phyloP scores from a whole-genome alignment of 2,888 invertebrate species.

The Thalpophila matura region DNA sequence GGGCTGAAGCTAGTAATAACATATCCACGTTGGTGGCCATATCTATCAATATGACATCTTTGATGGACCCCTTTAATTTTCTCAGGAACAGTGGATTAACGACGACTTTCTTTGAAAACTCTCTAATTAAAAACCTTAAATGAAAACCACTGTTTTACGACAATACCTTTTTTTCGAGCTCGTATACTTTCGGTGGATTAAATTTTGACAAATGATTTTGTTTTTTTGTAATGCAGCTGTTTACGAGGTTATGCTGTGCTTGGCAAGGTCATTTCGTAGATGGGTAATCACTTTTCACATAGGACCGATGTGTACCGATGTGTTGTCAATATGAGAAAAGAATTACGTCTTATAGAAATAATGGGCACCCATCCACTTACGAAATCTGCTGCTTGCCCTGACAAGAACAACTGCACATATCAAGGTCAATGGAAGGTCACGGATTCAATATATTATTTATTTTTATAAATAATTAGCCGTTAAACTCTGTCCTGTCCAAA shows the following conservation, averaged over 20 bases:
- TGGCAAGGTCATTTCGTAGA: background rate
- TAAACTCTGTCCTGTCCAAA: too few species aligned
- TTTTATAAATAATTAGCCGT: too few species aligned
- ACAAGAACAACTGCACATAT: too few species aligned
- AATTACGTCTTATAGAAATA: too few species aligned
- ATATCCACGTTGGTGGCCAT: background rate
- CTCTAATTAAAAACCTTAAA: conserved; percentile 86
- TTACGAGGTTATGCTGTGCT: background rate
- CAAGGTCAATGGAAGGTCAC: too few species aligned
- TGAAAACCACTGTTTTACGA: conserved; percentile 78
- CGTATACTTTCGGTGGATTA: conserved; percentile 39
- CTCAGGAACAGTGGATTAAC: conserved; percentile 82
- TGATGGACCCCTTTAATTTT: conserved; percentile 76
- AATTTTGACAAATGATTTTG: conserved; percentile 50
- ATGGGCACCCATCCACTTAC: too few species aligned
- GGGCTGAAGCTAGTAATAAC: too few species aligned
- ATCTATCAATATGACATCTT: conserved; percentile 51
- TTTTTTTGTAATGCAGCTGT: conserved; percentile 22
- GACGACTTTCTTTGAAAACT: conserved; percentile 72
- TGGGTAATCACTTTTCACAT: too few species aligned
- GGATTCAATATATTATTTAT: too few species aligned
- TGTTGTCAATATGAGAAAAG: too few species aligned
- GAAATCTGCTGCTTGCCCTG: too few species aligned
- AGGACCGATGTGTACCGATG: too few species aligned
- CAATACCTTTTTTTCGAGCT: conserved; percentile 67